These are phyloP conservation scores for Plestiodon gilberti DNA, from an alignment of 2,113 vertebrate species.

Conservation along the genomic window DNA sequence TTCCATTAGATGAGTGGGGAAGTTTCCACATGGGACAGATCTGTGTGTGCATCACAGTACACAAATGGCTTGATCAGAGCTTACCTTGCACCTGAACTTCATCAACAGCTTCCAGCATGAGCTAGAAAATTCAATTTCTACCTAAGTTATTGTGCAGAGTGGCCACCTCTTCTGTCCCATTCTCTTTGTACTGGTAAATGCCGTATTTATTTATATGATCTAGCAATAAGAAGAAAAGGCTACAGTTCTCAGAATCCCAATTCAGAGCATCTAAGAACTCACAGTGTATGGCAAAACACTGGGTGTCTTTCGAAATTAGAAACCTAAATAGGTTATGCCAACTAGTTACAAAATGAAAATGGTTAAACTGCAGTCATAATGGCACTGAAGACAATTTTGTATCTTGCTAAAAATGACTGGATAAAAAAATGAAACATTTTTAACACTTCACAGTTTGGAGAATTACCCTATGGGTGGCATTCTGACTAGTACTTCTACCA, in stretches of 20 bases:
- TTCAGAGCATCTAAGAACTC: slow-evolving; percentile 24
- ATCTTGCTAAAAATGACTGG: slow-evolving; percentile 32
- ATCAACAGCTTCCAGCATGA: slow-evolving; percentile 65
- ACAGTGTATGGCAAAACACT: slow-evolving; percentile 1
- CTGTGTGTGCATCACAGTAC: background rate
- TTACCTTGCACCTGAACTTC: slow-evolving; percentile 45
- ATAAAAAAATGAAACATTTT: slow-evolving; percentile 17
- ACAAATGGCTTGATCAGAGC: background rate
- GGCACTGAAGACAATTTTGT: background rate
- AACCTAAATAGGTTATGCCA: background rate
- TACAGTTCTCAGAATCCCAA: slow-evolving; percentile 32
- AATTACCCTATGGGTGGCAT: background rate
- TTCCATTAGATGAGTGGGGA: background rate
- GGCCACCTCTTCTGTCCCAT: slow-evolving; percentile 9
- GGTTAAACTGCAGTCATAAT: background rate
- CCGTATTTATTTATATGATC: background rate
- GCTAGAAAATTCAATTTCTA: slow-evolving; percentile 50
- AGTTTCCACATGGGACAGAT: background rate
- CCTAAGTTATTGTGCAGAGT: slow-evolving; percentile 49
- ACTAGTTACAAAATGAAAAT: background rate
- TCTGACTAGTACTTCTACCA: too few relatives aligned
- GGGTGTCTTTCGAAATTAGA: slow-evolving; percentile 32
- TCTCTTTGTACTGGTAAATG: slow-evolving; percentile 38
- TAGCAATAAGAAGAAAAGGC: slow-evolving; percentile 45
- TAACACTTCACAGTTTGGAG: background rate